Percentiles rank a stretch among this genome's conserved stretches.
Conservation (phyloP, 2,113 vertebrate species). For the Mastomys natalensis region DNA sequence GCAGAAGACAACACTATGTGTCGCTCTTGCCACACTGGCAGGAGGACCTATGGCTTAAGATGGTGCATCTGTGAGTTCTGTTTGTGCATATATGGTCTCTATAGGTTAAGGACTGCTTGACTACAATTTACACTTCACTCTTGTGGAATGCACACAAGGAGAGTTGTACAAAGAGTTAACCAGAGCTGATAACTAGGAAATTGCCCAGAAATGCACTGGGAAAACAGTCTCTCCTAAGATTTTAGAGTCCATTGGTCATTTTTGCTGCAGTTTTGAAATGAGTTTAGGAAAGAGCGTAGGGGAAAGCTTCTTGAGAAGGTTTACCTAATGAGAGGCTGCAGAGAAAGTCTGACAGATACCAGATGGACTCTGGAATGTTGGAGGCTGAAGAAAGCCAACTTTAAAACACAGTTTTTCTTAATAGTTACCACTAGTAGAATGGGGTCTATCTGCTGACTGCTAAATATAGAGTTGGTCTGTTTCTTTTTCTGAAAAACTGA, state of each 20-base stretch:
- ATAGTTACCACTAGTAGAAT: not conserved
- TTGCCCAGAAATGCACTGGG: not conserved
- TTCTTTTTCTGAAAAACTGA: not conserved
- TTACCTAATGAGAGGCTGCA: not conserved
- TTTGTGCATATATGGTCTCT: not conserved
- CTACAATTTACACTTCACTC: not conserved
- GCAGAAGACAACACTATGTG: not conserved
- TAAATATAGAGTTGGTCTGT: not conserved
- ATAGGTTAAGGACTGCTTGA: not conserved
- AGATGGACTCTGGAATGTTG: too few relatives aligned
- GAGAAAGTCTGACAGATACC: rapidly evolving
- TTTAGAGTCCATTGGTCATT: not conserved
- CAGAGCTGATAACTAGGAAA: not conserved
- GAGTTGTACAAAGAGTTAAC: not conserved
- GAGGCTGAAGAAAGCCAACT: not conserved
- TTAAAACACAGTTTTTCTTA: not conserved
- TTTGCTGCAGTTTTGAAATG: not conserved
- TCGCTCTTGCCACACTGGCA: not conserved
- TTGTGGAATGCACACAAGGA: not conserved
- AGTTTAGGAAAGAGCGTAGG: not conserved
- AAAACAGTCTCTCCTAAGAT: not conserved
- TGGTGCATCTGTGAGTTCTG: not conserved
- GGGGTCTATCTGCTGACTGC: not conserved
- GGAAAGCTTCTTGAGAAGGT: not conserved
- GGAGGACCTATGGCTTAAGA: not conserved